These are phyloP conservation scores for Brenthis ino DNA, from an alignment of 2,888 invertebrate species.

Conservation along the genomic window DNA sequence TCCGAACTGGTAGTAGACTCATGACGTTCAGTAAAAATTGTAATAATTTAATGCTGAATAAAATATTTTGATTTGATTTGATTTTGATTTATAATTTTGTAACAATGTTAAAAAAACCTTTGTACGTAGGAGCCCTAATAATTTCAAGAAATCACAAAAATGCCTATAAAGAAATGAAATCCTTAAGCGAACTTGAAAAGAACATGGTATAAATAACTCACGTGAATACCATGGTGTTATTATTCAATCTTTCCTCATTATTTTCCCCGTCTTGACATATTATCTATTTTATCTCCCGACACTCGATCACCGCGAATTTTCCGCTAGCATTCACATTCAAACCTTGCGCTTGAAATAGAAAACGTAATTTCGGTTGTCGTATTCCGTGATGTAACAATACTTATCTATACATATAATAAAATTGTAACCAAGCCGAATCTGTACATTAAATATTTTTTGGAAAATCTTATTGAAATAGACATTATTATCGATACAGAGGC, in stretches of 20 bases:
- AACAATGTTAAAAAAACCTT: background rate
- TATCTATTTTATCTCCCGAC: slow-evolving; percentile 18
- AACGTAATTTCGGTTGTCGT: background rate
- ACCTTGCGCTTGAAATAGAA: background rate
- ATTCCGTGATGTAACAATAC: background rate
- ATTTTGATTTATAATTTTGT: too few species aligned
- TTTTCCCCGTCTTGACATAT: slow-evolving; percentile 12
- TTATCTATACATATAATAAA: background rate
- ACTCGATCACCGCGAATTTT: slow-evolving; percentile 67
- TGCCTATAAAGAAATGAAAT: slow-evolving; percentile 6
- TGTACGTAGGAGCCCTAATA: background rate
- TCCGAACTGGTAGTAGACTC: too few species aligned
- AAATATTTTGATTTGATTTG: too few species aligned
- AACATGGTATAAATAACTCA: slow-evolving; percentile 4
- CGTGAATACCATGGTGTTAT: slow-evolving; percentile 16
- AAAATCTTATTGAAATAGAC: too few species aligned
- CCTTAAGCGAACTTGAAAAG: background rate
- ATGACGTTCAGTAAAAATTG: too few species aligned
- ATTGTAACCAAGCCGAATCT: too few species aligned
- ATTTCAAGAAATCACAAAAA: slow-evolving; percentile 3
- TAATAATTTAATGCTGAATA: too few species aligned
- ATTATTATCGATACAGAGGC: too few species aligned
- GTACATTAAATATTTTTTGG: too few species aligned
- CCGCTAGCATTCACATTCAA: slow-evolving; percentile 49
- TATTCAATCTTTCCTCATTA: slow-evolving; percentile 25